phyloP scores from a whole-genome alignment of 64 coral and sea anemone species.

The Pocillopora damicornis region DNA sequence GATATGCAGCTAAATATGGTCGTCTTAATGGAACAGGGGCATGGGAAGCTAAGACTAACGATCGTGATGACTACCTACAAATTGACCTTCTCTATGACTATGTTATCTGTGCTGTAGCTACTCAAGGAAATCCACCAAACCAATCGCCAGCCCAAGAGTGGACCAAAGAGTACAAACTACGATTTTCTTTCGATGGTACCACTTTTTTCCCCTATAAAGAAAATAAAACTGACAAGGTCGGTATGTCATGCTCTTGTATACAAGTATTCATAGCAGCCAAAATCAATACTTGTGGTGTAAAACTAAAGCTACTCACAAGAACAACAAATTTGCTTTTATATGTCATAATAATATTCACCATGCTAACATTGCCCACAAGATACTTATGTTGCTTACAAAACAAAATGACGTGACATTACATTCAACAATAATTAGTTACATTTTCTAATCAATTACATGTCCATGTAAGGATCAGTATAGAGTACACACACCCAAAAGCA shows the following conservation, averaged over 20 bases:
- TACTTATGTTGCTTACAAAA: no score
- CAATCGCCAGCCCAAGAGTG: background rate
- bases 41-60: background rate
- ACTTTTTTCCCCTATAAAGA: background rate
- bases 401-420: no score
- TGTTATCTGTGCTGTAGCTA: conserved; percentile 21
- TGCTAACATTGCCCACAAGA: no score
- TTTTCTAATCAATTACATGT: no score
- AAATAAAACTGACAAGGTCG: background rate
- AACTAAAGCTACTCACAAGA: no score
- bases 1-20: background rate
- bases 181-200: background rate
- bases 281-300: no score
- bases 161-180: background rate
- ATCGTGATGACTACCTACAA: conserved; percentile 18
- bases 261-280: no score
- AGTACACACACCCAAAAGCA: no score
- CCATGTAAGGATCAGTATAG: no score
- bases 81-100: conserved; percentile 11
- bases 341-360: no score
- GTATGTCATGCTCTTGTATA: background rate
- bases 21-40: background rate
- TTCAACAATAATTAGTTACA: no score
- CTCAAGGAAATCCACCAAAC: conserved; percentile 13
- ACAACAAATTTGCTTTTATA: no score